Evolutionary conservation across 2,797 vertebrate species (phyloP).

Genomic region (Sebastes iracundus): DNA sequence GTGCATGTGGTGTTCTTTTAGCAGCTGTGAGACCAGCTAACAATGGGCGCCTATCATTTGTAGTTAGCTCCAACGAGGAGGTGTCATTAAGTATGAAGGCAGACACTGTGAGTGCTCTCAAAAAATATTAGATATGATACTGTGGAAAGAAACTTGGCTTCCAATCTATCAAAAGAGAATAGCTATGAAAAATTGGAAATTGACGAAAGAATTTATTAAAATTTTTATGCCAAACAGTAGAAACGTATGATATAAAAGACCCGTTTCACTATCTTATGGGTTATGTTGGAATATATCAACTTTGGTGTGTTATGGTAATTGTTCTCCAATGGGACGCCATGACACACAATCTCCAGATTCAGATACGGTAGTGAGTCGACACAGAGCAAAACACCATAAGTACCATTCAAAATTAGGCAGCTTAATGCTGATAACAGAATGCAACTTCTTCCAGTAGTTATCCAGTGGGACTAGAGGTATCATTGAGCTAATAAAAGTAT

Average conservation of each 20-base stretch:
- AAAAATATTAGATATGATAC: background rate
- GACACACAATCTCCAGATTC: background rate
- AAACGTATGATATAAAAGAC: background rate
- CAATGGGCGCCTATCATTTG: background rate
- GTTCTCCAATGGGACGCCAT: background rate
- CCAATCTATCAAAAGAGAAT: too few species aligned
- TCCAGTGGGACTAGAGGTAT: background rate
- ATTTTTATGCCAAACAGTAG: background rate
- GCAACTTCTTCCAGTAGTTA: background rate
- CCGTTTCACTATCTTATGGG: background rate
- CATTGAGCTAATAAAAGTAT: background rate
- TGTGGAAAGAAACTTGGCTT: too few species aligned
- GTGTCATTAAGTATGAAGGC: background rate
- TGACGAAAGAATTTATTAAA: background rate
- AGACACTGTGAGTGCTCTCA: background rate
- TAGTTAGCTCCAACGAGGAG: background rate
- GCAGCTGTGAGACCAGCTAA: background rate
- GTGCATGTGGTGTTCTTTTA: background rate
- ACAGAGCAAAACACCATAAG: background rate
- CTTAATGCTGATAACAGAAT: background rate
- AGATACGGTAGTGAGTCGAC: accelerated
- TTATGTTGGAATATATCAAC: background rate
- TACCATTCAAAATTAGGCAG: background rate
- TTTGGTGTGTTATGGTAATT: background rate
- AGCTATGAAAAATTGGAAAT: background rate